These are phyloP conservation scores for Sceloporus tristichus DNA, from an alignment of 2,113 vertebrate genomes.

Conservation along the genomic window DNA sequence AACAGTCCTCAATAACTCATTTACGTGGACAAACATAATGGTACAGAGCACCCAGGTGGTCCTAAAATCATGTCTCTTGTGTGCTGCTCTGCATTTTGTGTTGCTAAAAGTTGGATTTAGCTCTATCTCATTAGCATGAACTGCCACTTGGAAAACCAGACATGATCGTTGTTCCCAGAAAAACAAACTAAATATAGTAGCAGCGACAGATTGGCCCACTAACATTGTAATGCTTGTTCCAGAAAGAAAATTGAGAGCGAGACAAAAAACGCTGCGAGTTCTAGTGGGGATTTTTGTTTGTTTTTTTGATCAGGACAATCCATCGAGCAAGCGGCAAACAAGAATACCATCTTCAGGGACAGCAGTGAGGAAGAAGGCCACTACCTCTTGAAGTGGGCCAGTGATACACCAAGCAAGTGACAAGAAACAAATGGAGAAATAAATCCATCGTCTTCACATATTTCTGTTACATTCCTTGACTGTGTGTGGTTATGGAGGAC, in stretches of 20 bases:
- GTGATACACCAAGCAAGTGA: not conserved
- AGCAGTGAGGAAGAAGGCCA: not conserved
- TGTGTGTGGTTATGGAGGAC: not conserved
- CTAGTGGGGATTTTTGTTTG: not conserved
- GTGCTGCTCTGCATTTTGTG: not conserved
- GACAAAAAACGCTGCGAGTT: not conserved
- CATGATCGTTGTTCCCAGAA: constrained; percentile 62
- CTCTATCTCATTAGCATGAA: constrained; percentile 53
- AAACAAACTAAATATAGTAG: constrained; percentile 65
- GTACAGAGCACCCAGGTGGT: too few relatives aligned
- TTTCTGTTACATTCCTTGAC: not conserved
- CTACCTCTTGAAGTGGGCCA: not conserved
- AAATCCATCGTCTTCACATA: not conserved
- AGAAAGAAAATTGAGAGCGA: not conserved
- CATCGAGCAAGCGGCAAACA: not conserved
- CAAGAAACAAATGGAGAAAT: not conserved
- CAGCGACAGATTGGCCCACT: constrained; percentile 16
- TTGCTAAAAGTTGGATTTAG: constrained; percentile 32
- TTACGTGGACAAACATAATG: not conserved
- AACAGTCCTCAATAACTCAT: not conserved
- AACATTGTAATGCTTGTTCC: not conserved
- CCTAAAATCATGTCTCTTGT: not conserved
- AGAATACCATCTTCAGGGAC: not conserved
- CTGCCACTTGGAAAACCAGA: constrained; percentile 60
- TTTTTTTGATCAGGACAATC: not conserved